Percentiles rank a stretch among this genome's conserved stretches.
Evolutionary conservation across 2,113 vertebrate genomes (phyloP).

Genomic region (Thinocorus orbignyianus): DNA sequence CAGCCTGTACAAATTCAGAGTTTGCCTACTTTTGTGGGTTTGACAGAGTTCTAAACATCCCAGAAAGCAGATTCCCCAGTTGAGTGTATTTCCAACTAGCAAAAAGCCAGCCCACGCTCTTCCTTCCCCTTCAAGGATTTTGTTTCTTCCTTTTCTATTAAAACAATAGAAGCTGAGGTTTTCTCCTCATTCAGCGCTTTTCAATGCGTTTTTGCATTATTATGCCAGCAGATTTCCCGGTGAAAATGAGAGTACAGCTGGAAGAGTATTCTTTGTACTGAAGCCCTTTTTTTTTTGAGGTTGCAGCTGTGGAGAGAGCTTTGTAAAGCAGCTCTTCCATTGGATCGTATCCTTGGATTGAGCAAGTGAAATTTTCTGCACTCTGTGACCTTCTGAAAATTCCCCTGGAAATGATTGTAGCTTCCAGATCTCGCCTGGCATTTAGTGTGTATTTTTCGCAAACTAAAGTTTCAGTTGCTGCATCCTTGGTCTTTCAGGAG

Average conservation of each 20-base stretch:
- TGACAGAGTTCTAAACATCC: neutral
- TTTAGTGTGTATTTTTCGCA: neutral
- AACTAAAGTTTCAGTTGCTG: neutral
- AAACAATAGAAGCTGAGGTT: neutral
- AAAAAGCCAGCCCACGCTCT: neutral
- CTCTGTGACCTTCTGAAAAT: neutral
- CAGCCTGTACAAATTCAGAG: neutral
- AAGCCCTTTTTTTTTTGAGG: neutral
- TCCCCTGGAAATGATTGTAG: neutral
- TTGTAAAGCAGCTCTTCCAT: neutral
- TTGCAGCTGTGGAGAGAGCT: neutral
- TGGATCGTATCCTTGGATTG: neutral
- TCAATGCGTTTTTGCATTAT: neutral
- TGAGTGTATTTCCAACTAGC: neutral
- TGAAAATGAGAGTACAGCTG: neutral
- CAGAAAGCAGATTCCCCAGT: neutral
- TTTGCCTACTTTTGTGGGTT: accelerated
- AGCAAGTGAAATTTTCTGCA: neutral
- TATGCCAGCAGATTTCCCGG: neutral
- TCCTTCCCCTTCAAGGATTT: neutral
- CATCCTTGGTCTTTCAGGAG: neutral
- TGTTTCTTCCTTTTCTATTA: neutral
- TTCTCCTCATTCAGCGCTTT: neutral
- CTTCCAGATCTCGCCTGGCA: neutral
- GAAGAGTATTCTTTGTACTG: neutral